phyloP scores from a whole-genome alignment of 2,888 invertebrate species.

The Colletes collaris region DNA sequence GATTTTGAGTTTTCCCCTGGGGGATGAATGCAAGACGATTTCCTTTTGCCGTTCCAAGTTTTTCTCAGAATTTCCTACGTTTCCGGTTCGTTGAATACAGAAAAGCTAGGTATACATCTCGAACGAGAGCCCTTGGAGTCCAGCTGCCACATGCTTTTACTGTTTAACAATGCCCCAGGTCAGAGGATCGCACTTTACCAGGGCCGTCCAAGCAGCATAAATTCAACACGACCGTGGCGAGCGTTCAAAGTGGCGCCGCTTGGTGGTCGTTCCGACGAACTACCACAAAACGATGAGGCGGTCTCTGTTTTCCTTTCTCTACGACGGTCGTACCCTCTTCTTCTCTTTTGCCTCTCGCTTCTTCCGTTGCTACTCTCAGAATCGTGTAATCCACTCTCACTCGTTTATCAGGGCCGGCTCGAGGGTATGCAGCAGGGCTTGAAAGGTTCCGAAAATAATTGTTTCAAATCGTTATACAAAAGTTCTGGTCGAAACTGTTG shows the following conservation, averaged over 20 bases:
- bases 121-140: not conserved
- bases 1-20: not conserved
- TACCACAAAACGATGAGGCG: not conserved
- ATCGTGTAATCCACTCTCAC: constrained; percentile 18
- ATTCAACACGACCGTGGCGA: constrained; percentile 1
- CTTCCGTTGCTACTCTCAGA: constrained; percentile 22
- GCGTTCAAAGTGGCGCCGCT: constrained; percentile 41
- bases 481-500: no score
- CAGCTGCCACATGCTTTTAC: constrained; percentile 45
- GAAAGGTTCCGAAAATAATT: no score
- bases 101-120: constrained; percentile 6
- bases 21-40: not conserved
- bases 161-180: constrained; percentile 46
- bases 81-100: not conserved
- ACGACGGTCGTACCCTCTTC: constrained; percentile 5
- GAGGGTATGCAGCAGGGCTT: no score
- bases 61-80: constrained; percentile 30
- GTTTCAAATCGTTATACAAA: no score
- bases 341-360: constrained; percentile 16
- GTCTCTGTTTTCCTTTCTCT: constrained; percentile 41
- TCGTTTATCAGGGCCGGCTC: constrained; percentile 8
- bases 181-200: constrained; percentile 29
- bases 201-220: constrained; percentile 1
- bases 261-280: constrained; percentile 25
- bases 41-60: not conserved